phyloP scores from a whole-genome alignment of 2,888 invertebrate genomes.

The Mythimna pallens region DNA sequence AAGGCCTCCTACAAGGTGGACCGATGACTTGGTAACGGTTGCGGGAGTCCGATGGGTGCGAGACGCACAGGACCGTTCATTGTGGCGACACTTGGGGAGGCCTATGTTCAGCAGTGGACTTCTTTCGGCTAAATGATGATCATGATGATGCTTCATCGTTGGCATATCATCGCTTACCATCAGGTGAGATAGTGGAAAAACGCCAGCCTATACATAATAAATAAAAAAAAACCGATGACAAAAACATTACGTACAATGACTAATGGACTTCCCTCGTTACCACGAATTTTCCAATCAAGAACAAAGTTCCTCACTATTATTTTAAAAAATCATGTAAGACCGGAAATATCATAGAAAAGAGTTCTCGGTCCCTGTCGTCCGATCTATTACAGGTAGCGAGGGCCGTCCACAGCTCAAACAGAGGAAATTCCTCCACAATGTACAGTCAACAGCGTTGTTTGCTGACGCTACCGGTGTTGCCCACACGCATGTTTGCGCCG shows the following conservation, averaged over 20 bases:
- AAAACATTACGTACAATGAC: background rate
- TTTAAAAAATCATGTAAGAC: slow-evolving; percentile 31
- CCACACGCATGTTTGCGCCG: slow-evolving; percentile 85
- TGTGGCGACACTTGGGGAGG: too few species aligned
- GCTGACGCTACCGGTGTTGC: slow-evolving; percentile 89
- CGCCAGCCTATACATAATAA: too few species aligned
- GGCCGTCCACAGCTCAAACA: slow-evolving; percentile 78
- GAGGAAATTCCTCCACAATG: slow-evolving; percentile 80
- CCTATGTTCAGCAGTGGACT: too few species aligned
- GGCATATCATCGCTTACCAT: too few species aligned
- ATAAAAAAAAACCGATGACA: too few species aligned
- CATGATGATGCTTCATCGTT: too few species aligned
- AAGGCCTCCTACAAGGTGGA: too few species aligned
- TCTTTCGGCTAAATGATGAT: too few species aligned
- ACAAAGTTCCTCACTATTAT: slow-evolving; percentile 15
- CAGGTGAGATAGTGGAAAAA: too few species aligned
- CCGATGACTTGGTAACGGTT: too few species aligned
- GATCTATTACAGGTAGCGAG: slow-evolving; percentile 76
- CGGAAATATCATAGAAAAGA: slow-evolving; percentile 59
- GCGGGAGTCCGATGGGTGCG: too few species aligned
- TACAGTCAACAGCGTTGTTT: slow-evolving; percentile 86
- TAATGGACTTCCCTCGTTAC: background rate
- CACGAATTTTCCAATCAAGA: background rate
- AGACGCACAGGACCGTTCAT: too few species aligned
- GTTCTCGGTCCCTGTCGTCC: slow-evolving; percentile 46